These are phyloP conservation scores for Candoia aspera DNA, from an alignment of 2,113 vertebrate species.

Conservation along the genomic window DNA sequence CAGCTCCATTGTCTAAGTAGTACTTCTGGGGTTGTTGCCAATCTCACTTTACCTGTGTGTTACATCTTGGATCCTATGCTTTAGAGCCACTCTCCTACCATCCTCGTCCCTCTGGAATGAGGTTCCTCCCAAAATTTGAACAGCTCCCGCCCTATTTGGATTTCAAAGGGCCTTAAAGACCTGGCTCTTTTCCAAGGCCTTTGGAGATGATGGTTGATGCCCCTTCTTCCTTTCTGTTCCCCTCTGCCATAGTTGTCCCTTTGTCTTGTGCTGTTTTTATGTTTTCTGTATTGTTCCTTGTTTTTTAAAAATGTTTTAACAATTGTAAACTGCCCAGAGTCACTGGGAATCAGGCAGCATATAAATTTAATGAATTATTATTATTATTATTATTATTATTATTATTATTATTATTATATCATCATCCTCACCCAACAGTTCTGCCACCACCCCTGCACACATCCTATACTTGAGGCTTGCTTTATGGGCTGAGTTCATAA, in stretches of 20 bases:
- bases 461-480: not conserved
- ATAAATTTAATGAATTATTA: not conserved
- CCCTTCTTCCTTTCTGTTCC: not conserved
- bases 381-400: not conserved
- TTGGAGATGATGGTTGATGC: not conserved
- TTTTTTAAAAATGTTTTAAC: not conserved
- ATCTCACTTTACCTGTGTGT: not conserved
- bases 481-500: not conserved
- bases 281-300: not conserved
- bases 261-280: not conserved
- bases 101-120: not conserved
- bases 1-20: not conserved
- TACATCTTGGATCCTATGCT: not conserved
- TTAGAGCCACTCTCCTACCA: not conserved
- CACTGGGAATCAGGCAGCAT: not conserved
- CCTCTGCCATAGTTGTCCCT: not conserved
- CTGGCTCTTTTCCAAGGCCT: not conserved
- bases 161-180: not conserved
- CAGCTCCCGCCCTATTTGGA: not conserved
- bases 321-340: not conserved
- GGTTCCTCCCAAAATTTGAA: not conserved
- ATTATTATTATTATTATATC: not conserved
- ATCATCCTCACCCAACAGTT: not conserved
- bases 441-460: not conserved
- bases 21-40: not conserved